These are phyloP conservation scores for Galerucella calmariensis DNA, from an alignment of 2,888 invertebrate genomes.

Conservation along the genomic window DNA sequence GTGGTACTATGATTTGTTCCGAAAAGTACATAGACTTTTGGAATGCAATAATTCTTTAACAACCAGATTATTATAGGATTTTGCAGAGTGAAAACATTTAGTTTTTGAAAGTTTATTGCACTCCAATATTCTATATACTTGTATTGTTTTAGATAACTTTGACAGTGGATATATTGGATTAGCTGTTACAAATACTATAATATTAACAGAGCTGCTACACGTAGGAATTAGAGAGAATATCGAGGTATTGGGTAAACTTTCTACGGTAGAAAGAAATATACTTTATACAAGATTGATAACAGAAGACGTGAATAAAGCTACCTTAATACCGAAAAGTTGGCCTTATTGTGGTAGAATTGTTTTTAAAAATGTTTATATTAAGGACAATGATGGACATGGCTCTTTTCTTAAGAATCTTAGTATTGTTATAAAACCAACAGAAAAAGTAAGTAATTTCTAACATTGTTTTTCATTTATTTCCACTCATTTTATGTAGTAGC, in stretches of 20 bases:
- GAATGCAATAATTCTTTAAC: too few species aligned
- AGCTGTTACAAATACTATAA: conserved; percentile 77
- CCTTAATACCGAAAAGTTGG: conserved; percentile 70
- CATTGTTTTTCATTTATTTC: neutral
- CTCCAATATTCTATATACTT: too few species aligned
- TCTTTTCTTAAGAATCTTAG: conserved; percentile 79
- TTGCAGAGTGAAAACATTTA: too few species aligned
- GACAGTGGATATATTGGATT: conserved; percentile 77
- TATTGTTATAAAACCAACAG: conserved; percentile 71
- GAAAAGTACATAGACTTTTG: too few species aligned
- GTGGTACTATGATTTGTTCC: too few species aligned
- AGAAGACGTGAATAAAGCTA: conserved; percentile 70
- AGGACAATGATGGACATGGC: conserved; percentile 71
- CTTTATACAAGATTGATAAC: conserved; percentile 81
- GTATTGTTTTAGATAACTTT: conserved; percentile 63
- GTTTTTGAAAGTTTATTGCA: too few species aligned
- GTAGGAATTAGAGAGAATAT: conserved; percentile 83
- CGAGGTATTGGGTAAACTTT: conserved; percentile 79
- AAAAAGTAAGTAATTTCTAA: conserved; percentile 68
- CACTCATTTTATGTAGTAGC: neutral
- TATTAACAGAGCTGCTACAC: conserved; percentile 83
- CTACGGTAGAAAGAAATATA: conserved; percentile 81
- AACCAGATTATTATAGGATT: too few species aligned
- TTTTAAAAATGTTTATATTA: conserved; percentile 72
- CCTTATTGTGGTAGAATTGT: conserved; percentile 71